Conservation (phyloP, 1,140 invertebrate species). For the Copidosoma floridanum region DNA sequence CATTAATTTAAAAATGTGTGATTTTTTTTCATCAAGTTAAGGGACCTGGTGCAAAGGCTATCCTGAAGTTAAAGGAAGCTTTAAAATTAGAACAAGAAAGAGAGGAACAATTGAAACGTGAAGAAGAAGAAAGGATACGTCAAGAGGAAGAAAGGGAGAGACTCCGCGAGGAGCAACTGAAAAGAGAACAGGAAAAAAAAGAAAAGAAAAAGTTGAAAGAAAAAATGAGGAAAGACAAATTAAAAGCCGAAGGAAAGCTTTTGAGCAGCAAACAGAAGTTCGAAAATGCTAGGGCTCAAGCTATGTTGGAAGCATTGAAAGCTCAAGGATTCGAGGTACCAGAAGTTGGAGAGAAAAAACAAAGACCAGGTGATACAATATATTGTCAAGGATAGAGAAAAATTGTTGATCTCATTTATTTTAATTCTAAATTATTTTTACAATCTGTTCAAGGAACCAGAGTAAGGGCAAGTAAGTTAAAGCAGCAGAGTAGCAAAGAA, state of each 20-base stretch:
- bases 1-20: too few species aligned
- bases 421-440: not conserved
- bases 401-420: not conserved
- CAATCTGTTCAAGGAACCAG: slow-evolving; percentile 66
- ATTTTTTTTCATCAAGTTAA: slow-evolving; percentile 45
- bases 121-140: slow-evolving; percentile 79
- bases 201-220: slow-evolving; percentile 92
- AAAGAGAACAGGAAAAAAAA: slow-evolving; percentile 82
- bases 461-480: slow-evolving; percentile 68
- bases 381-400: not conserved
- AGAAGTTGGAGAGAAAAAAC: slow-evolving; percentile 71
- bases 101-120: slow-evolving; percentile 73
- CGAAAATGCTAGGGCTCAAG: slow-evolving; percentile 81
- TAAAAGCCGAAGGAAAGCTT: slow-evolving; percentile 93
- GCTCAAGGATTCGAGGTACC: slow-evolving; percentile 72
- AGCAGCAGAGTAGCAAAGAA: slow-evolving; percentile 49
- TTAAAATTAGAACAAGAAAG: slow-evolving; percentile 62
- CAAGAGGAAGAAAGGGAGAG: slow-evolving; percentile 74
- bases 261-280: slow-evolving; percentile 90
- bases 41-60: slow-evolving; percentile 75
- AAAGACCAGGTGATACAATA: slow-evolving; percentile 64
- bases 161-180: slow-evolving; percentile 71
- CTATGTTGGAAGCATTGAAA: slow-evolving; percentile 83
- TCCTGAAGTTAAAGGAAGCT: slow-evolving; percentile 87
- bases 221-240: slow-evolving; percentile 87